phyloP scores from a whole-genome alignment of 35 echinoderm and acorn worm species.

The Holothuria glaberrima region DNA sequence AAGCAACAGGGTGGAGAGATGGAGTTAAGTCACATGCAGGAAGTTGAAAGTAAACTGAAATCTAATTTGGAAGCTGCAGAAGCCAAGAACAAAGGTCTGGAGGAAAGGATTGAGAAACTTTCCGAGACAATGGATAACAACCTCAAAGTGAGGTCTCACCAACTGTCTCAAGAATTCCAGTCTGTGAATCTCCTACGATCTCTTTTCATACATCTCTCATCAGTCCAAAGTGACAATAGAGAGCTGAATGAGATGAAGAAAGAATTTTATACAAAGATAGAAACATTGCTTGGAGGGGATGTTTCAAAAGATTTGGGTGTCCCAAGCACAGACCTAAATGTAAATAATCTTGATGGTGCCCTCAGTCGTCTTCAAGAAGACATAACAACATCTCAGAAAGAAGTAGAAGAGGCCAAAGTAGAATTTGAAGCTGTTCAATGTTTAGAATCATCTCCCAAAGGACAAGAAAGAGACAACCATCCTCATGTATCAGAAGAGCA shows the following conservation, averaged over 20 bases:
- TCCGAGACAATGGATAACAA: conserved; percentile 31
- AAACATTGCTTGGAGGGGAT: conserved; percentile 28
- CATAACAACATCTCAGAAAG: conserved; percentile 29
- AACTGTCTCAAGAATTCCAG: conserved; percentile 39
- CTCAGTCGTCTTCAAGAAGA: conserved; percentile 22
- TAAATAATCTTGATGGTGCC: not conserved
- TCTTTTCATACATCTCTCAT: conserved; percentile 18
- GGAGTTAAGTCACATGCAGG: conserved; percentile 9
- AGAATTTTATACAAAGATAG: conserved; percentile 33
- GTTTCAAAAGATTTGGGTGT: not conserved
- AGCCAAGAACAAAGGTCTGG: conserved; percentile 6
- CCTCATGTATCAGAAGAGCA: not conserved
- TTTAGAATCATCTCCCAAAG: not conserved
- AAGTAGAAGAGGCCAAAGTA: conserved; percentile 41
- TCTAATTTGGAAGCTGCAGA: conserved; percentile 24
- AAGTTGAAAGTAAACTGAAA: conserved; percentile 26
- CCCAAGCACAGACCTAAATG: not conserved
- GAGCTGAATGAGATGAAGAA: conserved; percentile 45
- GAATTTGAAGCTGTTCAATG: conserved; percentile 20
- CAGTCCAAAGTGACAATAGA: conserved; percentile 28
- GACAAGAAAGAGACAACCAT: not conserved
- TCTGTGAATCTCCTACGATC: conserved; percentile 29
- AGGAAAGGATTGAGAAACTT: conserved; percentile 33
- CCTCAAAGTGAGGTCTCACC: conserved; percentile 12
- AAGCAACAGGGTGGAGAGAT: conserved; percentile 12